These are phyloP conservation scores for Drosophila azteca DNA, from an alignment of 1,140 invertebrate genomes.

Conservation along the genomic window DNA sequence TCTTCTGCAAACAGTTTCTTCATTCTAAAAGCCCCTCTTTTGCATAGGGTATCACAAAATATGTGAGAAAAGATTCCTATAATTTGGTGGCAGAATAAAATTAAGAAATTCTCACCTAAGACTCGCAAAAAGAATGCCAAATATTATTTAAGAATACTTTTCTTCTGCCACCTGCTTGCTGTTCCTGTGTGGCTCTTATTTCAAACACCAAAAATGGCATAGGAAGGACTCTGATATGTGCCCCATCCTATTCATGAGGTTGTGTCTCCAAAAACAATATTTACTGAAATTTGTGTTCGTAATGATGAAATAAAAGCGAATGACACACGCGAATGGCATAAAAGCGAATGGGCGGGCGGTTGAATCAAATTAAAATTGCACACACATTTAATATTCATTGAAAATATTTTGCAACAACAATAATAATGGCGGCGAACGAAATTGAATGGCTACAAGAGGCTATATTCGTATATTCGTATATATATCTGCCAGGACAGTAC, in stretches of 20 bases:
- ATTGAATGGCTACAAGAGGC: constrained; percentile 33
- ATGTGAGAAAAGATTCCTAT: too few relatives aligned
- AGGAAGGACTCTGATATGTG: neutral
- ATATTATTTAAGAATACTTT: too few relatives aligned
- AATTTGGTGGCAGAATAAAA: too few relatives aligned
- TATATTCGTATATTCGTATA: neutral
- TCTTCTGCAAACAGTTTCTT: too few relatives aligned
- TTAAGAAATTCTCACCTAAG: too few relatives aligned
- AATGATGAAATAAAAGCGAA: constrained; percentile 50
- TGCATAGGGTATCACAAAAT: too few relatives aligned
- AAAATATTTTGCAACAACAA: constrained; percentile 71
- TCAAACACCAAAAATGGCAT: neutral
- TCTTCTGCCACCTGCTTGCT: too few relatives aligned
- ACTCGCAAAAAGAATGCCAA: too few relatives aligned
- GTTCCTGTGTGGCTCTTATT: neutral
- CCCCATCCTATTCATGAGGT: constrained; percentile 14
- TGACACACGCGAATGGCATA: constrained; percentile 19
- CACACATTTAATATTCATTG: constrained; percentile 77
- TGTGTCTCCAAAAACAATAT: constrained; percentile 58
- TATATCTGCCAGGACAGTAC: constrained; percentile 2
- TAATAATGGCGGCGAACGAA: constrained; percentile 51
- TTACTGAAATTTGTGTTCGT: constrained; percentile 67
- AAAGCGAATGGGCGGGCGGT: constrained; percentile 15
- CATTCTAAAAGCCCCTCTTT: too few relatives aligned
- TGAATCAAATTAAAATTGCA: constrained; percentile 59